Evolutionary conservation across 2,888 invertebrate genomes (phyloP), one percentile per base, ranked within the genome.

Genomic region (Phorcus lineatus): DNA sequence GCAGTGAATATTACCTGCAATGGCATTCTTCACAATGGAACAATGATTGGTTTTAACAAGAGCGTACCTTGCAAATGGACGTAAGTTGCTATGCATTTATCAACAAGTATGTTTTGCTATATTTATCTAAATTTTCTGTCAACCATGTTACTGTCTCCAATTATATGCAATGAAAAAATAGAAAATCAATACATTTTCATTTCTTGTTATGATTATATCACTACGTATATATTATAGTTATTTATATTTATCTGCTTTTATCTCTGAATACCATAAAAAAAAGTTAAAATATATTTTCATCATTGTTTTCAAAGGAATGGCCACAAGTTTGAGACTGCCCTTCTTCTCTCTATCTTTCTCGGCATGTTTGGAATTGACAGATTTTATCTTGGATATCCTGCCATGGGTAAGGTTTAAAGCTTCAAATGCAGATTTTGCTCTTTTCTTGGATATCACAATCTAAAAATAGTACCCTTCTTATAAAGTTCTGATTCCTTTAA

Each of bases 311-410:
- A 11, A 4, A 98, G 98, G 80, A 99, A 98, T 95, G 98, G 98
- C 24, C 97, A 98, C 92, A 96, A 96, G 2, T 96, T 98, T 86
- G 98, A 98, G 92, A 97, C 97, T 78, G 96, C 99, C 0, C 94
- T 99, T 67, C 94, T 99, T 53, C 94, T 99, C 4, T 99, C 99
- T 0, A 96, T 99, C 76, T 99, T 99, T 92, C 94, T 99, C 80
- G 99, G 99, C 40, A 98, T 99, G 97, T 97, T 99, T 94, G 99
- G 99, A 22, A 95, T 97, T 31, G 99, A 99, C 93, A 95, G 99
- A 82, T 99, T 99, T 94, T 99, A 99, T 92, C 94, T 99, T n/a
- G 99, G 99, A 40, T 99, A 99, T 93, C 98, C 98, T 78, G 99
- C 98, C 0, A 95, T 99, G 86, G 99, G 94, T 93, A 82, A 86